Evolutionary conservation across 1,140 invertebrate species (phyloP).

Genomic region (Papilio polyxenes): DNA sequence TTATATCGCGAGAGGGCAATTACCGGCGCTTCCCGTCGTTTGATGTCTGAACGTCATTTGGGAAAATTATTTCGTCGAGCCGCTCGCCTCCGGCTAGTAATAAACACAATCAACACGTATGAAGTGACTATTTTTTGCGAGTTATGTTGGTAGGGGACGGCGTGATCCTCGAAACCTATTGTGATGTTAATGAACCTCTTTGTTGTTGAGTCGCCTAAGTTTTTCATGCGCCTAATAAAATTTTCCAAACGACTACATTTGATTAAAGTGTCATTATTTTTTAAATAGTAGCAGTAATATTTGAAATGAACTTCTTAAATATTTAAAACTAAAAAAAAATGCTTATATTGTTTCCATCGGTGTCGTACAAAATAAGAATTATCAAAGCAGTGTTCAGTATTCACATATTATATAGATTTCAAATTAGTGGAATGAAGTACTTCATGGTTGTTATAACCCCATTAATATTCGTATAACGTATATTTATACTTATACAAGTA

Average conservation of each 20-base stretch:
- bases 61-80: conserved; percentile 64
- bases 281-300: neutral
- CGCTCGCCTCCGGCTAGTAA: conserved; percentile 50
- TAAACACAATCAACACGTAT: conserved; percentile 43
- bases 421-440: no score
- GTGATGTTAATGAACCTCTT: conserved; percentile 27
- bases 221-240: conserved; percentile 14
- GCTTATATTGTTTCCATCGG: no score
- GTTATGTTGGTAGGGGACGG: conserved; percentile 39
- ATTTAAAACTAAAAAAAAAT: no score
- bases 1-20: conserved; percentile 72
- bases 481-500: no score
- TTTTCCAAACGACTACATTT: conserved; percentile 11
- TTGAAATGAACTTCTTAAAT: no score
- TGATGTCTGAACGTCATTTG: conserved; percentile 68
- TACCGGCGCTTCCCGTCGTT: conserved; percentile 65
- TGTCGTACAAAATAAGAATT: no score
- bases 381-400: no score
- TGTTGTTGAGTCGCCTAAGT: neutral
- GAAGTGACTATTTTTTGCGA: conserved; percentile 37
- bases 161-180: neutral
- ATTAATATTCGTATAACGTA: no score
- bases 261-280: conserved; percentile 2
- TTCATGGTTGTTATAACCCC: no score
- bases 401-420: no score